Evolutionary conservation across 2,113 vertebrate genomes (phyloP).

Genomic region (Penelope pileata): DNA sequence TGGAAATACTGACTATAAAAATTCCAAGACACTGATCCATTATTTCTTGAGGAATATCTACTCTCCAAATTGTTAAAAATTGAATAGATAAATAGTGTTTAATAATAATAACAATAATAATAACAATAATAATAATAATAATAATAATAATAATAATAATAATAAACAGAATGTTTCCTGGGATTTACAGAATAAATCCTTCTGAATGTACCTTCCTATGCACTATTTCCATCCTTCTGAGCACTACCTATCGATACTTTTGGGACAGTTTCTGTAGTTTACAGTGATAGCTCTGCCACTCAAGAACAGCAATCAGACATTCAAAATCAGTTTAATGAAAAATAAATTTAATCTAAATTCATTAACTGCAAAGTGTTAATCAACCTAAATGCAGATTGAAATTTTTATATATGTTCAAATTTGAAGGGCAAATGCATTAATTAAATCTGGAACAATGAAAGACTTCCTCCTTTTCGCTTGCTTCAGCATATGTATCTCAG

Average conservation of each 20-base stretch:
- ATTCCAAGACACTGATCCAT: fast-evolving
- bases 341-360: background rate
- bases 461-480: background rate
- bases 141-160: too few relatives aligned
- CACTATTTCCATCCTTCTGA: background rate
- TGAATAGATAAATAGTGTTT: background rate
- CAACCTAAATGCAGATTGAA: background rate
- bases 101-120: too few relatives aligned
- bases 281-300: background rate
- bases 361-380: background rate
- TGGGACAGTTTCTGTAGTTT: background rate
- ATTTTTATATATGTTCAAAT: background rate
- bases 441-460: background rate
- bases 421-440: background rate
- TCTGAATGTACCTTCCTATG: background rate
- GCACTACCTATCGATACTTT: fast-evolving
- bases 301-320: background rate
- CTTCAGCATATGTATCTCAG: background rate
- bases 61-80: background rate
- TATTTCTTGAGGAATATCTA: background rate
- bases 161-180: background rate
- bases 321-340: background rate
- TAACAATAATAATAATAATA: too few relatives aligned
- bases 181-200: background rate
- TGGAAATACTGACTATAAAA: background rate